phyloP scores from a whole-genome alignment of 1,140 invertebrate genomes.

The Zaprionus vittiger region DNA sequence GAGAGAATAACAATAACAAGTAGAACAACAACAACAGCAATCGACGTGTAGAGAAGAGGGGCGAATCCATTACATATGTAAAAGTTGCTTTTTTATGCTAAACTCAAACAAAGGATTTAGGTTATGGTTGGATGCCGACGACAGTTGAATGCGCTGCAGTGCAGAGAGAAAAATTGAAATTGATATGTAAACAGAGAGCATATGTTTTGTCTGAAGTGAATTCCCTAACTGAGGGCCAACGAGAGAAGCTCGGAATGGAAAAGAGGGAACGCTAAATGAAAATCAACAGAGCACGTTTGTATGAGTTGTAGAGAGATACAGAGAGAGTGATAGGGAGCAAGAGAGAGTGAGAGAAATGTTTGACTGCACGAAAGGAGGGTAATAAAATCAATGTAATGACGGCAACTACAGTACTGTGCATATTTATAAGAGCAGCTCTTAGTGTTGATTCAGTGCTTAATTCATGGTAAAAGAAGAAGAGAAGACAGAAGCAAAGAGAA shows the following conservation, averaged over 20 bases:
- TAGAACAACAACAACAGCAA: conserved; percentile 27
- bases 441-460: not conserved
- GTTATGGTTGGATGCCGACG: conserved; percentile 56
- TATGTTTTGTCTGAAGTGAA: conserved; percentile 13
- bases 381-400: conserved; percentile 6
- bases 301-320: not conserved
- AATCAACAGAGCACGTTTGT: not conserved
- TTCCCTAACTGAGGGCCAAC: conserved; percentile 17
- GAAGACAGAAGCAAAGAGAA: not conserved
- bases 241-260: conserved; percentile 5
- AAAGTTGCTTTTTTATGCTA: conserved; percentile 69
- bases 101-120: conserved; percentile 63
- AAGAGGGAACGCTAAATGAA: conserved; percentile 9
- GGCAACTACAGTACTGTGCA: not conserved
- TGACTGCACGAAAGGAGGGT: not conserved
- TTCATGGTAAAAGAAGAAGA: not conserved
- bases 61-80: conserved; percentile 73
- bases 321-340: not conserved
- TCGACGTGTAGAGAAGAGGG: not conserved
- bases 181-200: conserved; percentile 39
- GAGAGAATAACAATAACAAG: conserved; percentile 50
- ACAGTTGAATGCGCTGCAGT: conserved; percentile 62
- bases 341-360: not conserved
- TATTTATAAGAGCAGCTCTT: conserved; percentile 1
- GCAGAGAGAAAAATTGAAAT: conserved; percentile 44